These are phyloP conservation scores for Actinia equina DNA, from an alignment of 64 coral and sea anemone species.

Conservation along the genomic window DNA sequence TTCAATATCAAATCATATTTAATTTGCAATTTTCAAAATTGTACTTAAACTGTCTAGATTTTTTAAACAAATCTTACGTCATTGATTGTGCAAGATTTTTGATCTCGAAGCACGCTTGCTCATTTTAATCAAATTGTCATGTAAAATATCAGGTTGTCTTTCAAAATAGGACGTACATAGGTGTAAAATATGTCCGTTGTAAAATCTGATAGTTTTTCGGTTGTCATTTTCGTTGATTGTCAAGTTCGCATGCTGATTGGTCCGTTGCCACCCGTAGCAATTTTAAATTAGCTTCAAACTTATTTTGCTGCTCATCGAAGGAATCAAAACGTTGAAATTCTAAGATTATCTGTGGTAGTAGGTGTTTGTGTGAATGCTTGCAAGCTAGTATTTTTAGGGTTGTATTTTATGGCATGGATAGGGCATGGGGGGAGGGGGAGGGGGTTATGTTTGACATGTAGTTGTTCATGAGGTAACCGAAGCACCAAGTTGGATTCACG, in stretches of 20 bases:
- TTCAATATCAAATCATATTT: background rate
- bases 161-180: background rate
- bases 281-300: background rate
- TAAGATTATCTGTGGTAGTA: background rate
- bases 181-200: background rate
- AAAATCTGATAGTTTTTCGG: background rate
- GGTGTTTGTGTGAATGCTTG: background rate
- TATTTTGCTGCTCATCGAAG: background rate
- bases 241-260: background rate
- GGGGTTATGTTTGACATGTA: background rate
- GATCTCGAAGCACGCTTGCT: background rate
- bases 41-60: background rate
- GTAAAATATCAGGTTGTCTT: background rate
- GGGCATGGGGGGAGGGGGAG: no score
- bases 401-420: no score
- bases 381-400: background rate
- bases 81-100: conserved; percentile 1
- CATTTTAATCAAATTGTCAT: background rate
- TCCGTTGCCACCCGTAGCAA: background rate
- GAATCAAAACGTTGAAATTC: background rate
- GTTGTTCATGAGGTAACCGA: background rate
- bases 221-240: background rate
- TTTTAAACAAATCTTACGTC: conserved; percentile 1
- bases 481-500: background rate
- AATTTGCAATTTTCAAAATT: background rate